Evolutionary conservation across 2,888 invertebrate species (phyloP), one percentile per base, ranked within the genome.

Genomic region (Odontothrips loti): DNA sequence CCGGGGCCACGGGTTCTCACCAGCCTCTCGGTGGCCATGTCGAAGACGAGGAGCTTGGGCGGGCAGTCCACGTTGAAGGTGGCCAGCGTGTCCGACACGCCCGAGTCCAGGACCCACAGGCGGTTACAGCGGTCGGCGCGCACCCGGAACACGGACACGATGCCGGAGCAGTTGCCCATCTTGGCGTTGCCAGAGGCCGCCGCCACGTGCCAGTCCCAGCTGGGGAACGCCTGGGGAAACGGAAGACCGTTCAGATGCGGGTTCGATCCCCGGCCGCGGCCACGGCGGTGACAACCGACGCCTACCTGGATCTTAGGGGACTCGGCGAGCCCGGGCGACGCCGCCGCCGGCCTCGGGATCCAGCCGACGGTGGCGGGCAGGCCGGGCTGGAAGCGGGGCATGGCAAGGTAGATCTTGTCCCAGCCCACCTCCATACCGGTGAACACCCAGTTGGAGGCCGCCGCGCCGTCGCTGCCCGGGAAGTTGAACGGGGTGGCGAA

Each of bases 61-160:
- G 93, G 93, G 85, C 95, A 96, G 20, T 90, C 89, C 17, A 89
- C 87, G 80, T 88, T 89, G 85, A 91, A 93, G 85, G 93, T 92
- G 82, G 93, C 93, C 81, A 94, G 86, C 9, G 93, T 93, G 84
- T 92, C 92, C 86, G 91, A 90, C 23, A 94, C 90, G 0, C 94
- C 95, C 3, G 94, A 92, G 87, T 96, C 95, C 82, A 95, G 87
- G 1, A 93, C 92, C 95, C 95, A 95, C 6, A 95, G 88, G 27
- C 95, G 89, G 87, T 95, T 93, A 88, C 95, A 95, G n/a, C 92
- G 91, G 86, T 95, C 95, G 51, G 92, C 89, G 27, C 93, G 90
- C 80, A 93, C 87, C 43, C 95, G 90, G 88, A 95, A 95, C 79
- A 95, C 94, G 0, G 95, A 95, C 81, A 95, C 91, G 47, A 96